These are phyloP conservation scores for Podarcis siculus DNA, from an alignment of 2,797 vertebrate species.

Conservation along the genomic window DNA sequence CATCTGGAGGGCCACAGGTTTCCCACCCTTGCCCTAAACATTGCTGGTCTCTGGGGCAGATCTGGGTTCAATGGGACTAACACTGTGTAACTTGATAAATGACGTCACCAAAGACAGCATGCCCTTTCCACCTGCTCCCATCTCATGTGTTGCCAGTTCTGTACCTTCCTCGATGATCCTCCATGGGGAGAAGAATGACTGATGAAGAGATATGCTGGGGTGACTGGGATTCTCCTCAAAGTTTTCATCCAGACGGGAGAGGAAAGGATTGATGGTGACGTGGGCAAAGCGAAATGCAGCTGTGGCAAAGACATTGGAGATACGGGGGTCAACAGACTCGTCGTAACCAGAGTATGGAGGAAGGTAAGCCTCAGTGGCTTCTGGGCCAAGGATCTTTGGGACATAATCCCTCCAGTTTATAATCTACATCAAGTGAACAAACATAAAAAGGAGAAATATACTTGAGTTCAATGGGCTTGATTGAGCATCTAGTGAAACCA, in stretches of 20 bases:
- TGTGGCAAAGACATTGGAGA: conserved; percentile 79
- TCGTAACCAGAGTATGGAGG: conserved; percentile 75
- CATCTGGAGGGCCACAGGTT: no score
- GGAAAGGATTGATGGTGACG: conserved; percentile 79
- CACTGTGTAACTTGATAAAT: not conserved
- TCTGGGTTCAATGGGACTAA: not conserved
- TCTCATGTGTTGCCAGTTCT: not conserved
- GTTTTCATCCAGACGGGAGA: conserved; percentile 76
- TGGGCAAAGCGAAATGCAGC: conserved; percentile 82
- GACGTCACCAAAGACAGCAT: not conserved
- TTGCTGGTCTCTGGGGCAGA: not conserved
- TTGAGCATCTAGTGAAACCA: not conserved
- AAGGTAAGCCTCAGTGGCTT: conserved; percentile 64
- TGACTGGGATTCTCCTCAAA: conserved; percentile 73
- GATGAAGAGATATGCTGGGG: conserved; percentile 78
- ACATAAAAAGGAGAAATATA: not conserved
- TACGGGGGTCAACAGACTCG: conserved; percentile 75
- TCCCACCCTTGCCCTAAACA: no score
- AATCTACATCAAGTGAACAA: conserved; percentile 65
- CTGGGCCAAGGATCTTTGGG: conserved; percentile 77
- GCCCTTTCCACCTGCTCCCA: not conserved
- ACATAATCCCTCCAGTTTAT: conserved; percentile 82
- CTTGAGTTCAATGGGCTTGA: not conserved
- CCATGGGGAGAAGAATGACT: conserved; percentile 82
- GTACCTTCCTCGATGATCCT: conserved; percentile 83